Evolutionary conservation across 64 coral and sea anemone species (phyloP), one percentile per base, ranked within the genome.

Genomic region (Montipora efflorescens): DNA sequence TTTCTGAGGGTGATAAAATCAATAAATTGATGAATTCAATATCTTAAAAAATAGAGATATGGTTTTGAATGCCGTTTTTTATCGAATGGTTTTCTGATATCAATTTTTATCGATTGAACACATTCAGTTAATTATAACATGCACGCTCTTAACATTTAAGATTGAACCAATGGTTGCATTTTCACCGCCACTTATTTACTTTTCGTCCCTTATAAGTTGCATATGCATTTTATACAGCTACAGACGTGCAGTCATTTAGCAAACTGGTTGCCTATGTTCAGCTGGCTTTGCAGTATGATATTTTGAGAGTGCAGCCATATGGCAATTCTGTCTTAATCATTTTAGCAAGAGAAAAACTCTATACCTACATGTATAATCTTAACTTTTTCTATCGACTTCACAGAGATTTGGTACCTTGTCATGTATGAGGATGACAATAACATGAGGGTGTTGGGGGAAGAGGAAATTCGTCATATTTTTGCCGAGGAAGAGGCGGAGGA

Each of bases 341-440:
- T 78, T 78, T 46, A 47, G 10, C 44, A 13, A 44, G 12, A 47
- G 44, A 74, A 5, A 45, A 45, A 13, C 44, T 44, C 22, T 76
- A 45, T 11, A 5, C 28, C 3, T 13, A 76, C 5, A 76, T 45
- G n/a, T 76, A 47, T 28, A 76, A 47, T 47, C 25, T 44, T 11
- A 45, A 76, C 15, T 18, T 18, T 49, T 48, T 77, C 3, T 3
- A 47, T 77, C 48, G 2, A 76, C 48, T 77, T 75, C 7, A 43
- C 73, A 75, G 73, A 75, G 23, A 44, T 75, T 67, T 93, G 91
- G 91, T 93, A 93, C 51, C 92, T 94, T 89, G 92, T 94, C 13
- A 89, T 45, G 22, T 94, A 94, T 36, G 86, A 94, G 67, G 92
- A 94, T 81, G 92, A 94, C 80, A 44, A 93, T 23, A 88, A 80